These are phyloP conservation scores for Orussus abietinus DNA, from an alignment of 1,140 invertebrate species.

Conservation along the genomic window DNA sequence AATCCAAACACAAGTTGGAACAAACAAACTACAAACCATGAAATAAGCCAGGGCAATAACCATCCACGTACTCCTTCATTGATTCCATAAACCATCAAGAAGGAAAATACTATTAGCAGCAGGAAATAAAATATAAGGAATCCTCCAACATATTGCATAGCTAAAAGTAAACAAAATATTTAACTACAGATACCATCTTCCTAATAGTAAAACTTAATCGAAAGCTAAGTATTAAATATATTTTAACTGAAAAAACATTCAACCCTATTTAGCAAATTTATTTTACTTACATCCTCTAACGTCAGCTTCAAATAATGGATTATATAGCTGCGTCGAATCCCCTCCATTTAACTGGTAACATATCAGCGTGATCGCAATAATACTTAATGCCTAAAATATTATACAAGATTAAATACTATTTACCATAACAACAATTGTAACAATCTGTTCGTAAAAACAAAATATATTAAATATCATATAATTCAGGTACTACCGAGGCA, in stretches of 20 bases:
- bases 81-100: constrained; percentile 59
- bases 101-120: constrained; percentile 61
- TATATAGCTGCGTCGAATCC: constrained; percentile 81
- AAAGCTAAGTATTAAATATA: constrained; percentile 14
- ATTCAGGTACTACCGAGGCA: too few species aligned
- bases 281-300: constrained; percentile 66
- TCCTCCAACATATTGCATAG: constrained; percentile 68
- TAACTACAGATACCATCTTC: constrained; percentile 7
- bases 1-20: constrained; percentile 78
- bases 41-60: constrained; percentile 76
- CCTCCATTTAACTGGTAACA: constrained; percentile 75
- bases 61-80: constrained; percentile 67
- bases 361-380: constrained; percentile 71
- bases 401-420: constrained; percentile 15
- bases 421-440: constrained; percentile 3
- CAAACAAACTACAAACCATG: constrained; percentile 65
- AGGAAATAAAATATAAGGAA: constrained; percentile 73
- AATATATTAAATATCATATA: neutral
- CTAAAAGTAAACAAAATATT: constrained; percentile 53
- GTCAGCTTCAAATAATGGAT: constrained; percentile 84
- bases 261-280: constrained; percentile 5
- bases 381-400: constrained; percentile 60
- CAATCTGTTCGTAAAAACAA: constrained; percentile 5
- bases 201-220: constrained; percentile 18
- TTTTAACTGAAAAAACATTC: too few species aligned